Base-by-base conservation (phyloP, 2,888 invertebrate species). In the Leucoma salicis region DNA sequence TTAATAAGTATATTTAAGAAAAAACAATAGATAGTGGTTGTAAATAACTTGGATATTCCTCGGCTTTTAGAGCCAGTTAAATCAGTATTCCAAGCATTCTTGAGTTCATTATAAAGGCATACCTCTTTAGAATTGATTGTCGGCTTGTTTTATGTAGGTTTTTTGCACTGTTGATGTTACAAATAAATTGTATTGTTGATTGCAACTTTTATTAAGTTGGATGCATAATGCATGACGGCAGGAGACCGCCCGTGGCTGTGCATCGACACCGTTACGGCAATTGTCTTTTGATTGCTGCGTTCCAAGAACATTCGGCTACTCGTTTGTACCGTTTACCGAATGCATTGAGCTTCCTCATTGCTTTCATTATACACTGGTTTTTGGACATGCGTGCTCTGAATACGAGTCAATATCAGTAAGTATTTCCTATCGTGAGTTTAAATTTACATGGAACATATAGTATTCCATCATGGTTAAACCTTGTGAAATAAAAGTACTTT, bases 281-380 rank as follows among this genome's bases (percentile, higher is more conserved):
- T 83, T 84, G 85, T 84, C 72, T 85, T 82, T 74, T 76, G 82
- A 83, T 83, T 80, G 79, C 79, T 69, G 74, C 69, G 68, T 85
- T 85, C 85, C 63, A 53, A 75, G 84, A 85, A 85, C 70, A 74
- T 78, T 78, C 76, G 78, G 70, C 74, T 74, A 74, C 82, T 78
- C 73, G 83, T 81, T 81, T 84, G 76, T 85, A 83, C 84, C 84
- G 85, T 85, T 86, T 80, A 73, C 70, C 74, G 78, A 78, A 78
- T 36, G 61, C 44, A 60, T 65, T 59, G 70, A 51, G 73, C 72
- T 82, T 82, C 83, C 83, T 80, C 70, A 71, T 77, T 80, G 74
- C 78, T 79, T 82, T 82, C 70, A 79, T 79, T 82, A 81, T 66
- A 66, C 70, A 69, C 73, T 63, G 73, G 73, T 78, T 83, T 79